Evolutionary conservation across 2,888 invertebrate species (phyloP).

Genomic region (Erebia ligea): DNA sequence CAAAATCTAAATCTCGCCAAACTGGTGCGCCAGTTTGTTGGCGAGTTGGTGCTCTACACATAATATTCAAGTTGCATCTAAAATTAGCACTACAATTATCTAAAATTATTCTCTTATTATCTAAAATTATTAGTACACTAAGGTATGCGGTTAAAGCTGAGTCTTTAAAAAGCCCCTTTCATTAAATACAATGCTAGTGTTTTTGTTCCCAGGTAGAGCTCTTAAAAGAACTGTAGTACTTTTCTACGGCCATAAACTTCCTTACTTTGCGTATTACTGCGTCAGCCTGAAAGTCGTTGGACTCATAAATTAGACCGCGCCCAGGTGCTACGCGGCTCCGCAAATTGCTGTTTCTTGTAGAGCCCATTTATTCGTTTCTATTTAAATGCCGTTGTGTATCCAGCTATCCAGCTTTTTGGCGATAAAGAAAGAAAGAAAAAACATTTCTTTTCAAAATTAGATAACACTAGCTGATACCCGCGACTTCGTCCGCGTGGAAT

Average conservation of each 20-base stretch:
- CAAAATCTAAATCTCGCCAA: no score
- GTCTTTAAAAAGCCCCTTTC: no score
- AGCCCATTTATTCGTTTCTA: not conserved
- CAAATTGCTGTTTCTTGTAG: constrained; percentile 46
- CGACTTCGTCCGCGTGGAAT: no score
- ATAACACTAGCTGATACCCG: no score
- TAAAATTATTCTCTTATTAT: no score
- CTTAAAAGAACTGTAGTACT: not conserved
- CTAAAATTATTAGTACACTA: no score
- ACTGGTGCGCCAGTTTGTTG: no score
- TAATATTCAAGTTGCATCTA: no score
- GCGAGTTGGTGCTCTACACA: no score
- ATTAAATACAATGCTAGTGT: no score
- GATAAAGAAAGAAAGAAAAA: not conserved
- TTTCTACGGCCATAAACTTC: constrained; percentile 8
- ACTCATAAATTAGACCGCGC: constrained; percentile 57
- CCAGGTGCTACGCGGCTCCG: constrained; percentile 54
- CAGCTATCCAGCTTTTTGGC: not conserved
- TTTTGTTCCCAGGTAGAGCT: not conserved
- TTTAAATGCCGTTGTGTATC: constrained; percentile 6
- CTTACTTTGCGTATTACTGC: constrained; percentile 22
- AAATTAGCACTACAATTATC: no score
- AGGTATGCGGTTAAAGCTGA: no score
- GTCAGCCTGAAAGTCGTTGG: constrained; percentile 46
- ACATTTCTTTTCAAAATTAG: not conserved